These are phyloP conservation scores for Ctenoplectra terminalis DNA, from an alignment of 1,140 invertebrate species.

Conservation along the genomic window DNA sequence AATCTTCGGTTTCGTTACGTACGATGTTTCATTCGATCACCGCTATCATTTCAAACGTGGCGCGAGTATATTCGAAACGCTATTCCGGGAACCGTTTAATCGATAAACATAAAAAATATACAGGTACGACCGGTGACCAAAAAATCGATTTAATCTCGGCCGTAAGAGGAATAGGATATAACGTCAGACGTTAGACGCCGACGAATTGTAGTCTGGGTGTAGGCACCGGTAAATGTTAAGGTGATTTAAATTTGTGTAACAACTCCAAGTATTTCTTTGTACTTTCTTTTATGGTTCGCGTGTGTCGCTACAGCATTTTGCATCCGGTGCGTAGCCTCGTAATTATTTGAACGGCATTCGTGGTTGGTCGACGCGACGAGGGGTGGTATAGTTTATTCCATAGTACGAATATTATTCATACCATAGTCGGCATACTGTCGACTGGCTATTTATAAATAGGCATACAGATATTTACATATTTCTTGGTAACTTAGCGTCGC, in stretches of 20 bases:
- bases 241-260: not conserved
- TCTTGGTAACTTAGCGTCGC: constrained; percentile 1
- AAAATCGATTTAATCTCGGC: constrained; percentile 35
- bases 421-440: not conserved
- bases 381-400: not conserved
- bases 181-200: not conserved
- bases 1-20: not conserved
- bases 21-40: not conserved
- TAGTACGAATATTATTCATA: constrained; percentile 33
- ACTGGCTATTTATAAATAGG: constrained; percentile 20
- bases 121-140: not conserved
- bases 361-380: not conserved
- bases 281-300: not conserved
- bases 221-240: not conserved
- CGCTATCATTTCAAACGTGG: not conserved
- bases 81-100: constrained; percentile 7
- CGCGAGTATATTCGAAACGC: not conserved
- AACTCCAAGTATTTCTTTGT: not conserved
- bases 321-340: not conserved
- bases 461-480: constrained; percentile 24
- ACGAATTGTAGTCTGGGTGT: not conserved
- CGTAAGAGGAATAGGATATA: constrained; percentile 4
- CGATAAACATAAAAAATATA: constrained; percentile 48
- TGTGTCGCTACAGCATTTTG: not conserved
- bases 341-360: not conserved